Conservation (phyloP, 64 coral and sea anemone genomes). For the Pocillopora verrucosa region DNA sequence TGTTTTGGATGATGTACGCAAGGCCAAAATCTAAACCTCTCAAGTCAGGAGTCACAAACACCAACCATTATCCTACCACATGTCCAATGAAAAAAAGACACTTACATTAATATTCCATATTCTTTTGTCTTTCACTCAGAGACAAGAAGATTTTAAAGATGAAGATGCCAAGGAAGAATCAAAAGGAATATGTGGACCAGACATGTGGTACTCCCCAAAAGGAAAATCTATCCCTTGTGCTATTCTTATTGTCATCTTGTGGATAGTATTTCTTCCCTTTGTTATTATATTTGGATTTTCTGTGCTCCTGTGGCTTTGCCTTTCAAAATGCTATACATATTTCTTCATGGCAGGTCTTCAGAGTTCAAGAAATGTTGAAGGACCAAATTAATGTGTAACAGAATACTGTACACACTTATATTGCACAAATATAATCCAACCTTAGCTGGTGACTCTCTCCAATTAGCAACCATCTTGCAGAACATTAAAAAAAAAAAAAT, state of each 20-base stretch:
- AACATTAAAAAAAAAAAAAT: too few relatives aligned
- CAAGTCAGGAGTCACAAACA: too few relatives aligned
- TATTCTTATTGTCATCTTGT: not conserved
- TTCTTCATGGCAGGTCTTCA: not conserved
- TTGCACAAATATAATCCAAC: too few relatives aligned
- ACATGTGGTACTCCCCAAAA: conserved; percentile 22
- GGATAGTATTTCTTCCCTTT: not conserved
- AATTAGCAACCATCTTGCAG: too few relatives aligned
- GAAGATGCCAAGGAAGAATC: not conserved
- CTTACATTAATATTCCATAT: not conserved
- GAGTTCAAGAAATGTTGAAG: not conserved
- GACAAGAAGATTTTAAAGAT: not conserved
- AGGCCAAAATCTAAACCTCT: too few relatives aligned
- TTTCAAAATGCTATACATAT: not conserved
- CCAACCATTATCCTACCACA: too few relatives aligned
- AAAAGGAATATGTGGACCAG: conserved; percentile 17
- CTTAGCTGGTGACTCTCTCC: too few relatives aligned
- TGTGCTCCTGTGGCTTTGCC: not conserved
- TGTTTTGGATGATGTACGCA: too few relatives aligned
- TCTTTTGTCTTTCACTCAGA: not conserved
- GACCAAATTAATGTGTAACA: not conserved
- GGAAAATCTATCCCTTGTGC: conserved; percentile 12
- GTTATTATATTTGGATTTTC: not conserved
- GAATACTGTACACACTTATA: not conserved
- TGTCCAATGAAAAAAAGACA: too few relatives aligned